Evolutionary conservation across 2,797 vertebrate genomes (phyloP).

Genomic region (Hydrocynus forskahlii): DNA sequence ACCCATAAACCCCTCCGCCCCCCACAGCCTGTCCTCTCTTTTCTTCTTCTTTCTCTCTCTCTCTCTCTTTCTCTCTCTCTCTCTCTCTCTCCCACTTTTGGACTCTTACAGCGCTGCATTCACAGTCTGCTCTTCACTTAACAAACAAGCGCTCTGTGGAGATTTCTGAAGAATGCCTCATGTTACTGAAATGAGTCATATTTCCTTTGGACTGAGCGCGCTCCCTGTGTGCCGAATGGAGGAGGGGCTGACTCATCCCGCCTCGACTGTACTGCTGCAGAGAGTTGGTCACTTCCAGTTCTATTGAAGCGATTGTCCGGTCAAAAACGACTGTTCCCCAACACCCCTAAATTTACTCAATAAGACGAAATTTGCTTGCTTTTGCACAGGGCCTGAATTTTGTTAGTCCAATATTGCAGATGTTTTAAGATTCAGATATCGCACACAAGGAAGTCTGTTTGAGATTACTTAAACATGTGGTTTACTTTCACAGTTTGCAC

Average conservation of each 20-base stretch:
- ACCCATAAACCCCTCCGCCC: slow-evolving; percentile 40
- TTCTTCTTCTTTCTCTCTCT: background rate
- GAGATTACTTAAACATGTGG: too few relatives aligned
- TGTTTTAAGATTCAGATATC: too few relatives aligned
- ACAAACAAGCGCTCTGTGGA: slow-evolving; percentile 78
- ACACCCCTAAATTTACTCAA: background rate
- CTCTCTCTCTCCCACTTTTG: slow-evolving; percentile 1
- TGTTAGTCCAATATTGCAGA: too few relatives aligned
- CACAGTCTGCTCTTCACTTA: slow-evolving; percentile 70
- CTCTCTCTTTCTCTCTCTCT: background rate
- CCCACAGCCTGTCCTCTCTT: slow-evolving; percentile 20
- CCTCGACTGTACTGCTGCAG: slow-evolving; percentile 55
- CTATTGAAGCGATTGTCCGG: background rate
- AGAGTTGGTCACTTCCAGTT: slow-evolving; percentile 65
- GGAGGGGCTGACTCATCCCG: slow-evolving; percentile 66
- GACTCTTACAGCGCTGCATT: slow-evolving; percentile 56
- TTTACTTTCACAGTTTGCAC: background rate
- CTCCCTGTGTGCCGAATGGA: slow-evolving; percentile 75
- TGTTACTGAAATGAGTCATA: slow-evolving; percentile 84
- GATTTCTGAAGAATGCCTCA: slow-evolving; percentile 80
- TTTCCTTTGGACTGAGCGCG: slow-evolving; percentile 81
- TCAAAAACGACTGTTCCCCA: background rate
- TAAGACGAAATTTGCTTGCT: background rate
- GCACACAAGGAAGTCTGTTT: too few relatives aligned
- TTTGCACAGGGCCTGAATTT: background rate